Evolutionary conservation across 2,113 vertebrate species (phyloP).

Genomic region (Pica pica): DNA sequence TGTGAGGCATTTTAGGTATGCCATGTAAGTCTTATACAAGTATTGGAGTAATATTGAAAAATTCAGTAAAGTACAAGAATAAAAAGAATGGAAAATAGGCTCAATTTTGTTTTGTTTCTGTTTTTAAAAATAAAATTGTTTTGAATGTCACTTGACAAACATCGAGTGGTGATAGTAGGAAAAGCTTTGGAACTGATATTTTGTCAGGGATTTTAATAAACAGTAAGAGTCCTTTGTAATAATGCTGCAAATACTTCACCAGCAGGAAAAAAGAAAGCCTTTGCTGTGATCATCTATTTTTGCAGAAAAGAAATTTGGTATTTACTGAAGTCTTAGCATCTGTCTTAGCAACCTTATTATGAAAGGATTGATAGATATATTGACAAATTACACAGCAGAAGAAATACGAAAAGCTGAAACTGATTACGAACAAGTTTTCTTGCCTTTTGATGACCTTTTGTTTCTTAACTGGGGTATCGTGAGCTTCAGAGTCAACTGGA

Average conservation of each 20-base stretch:
- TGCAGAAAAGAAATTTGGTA: neutral
- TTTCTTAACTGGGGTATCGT: neutral
- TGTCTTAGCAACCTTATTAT: neutral
- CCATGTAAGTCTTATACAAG: neutral
- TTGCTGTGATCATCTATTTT: neutral
- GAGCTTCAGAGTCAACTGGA: neutral
- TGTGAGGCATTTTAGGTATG: neutral
- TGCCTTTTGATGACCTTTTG: neutral
- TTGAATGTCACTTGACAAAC: conserved; percentile 38
- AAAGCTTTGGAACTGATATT: conserved; percentile 13
- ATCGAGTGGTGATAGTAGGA: neutral
- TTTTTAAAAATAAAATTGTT: conserved; percentile 19
- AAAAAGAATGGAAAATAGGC: conserved; percentile 43
- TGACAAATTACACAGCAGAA: neutral
- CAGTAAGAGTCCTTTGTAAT: neutral
- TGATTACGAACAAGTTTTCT: neutral
- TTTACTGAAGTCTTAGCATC: neutral
- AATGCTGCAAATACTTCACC: neutral
- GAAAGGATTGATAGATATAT: neutral
- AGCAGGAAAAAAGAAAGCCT: neutral
- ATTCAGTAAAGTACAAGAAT: neutral
- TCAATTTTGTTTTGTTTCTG: neutral
- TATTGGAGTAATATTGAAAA: neutral
- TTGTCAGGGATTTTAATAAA: conserved; percentile 11
- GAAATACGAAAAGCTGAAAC: neutral